Evolutionary conservation across 2,888 invertebrate species (phyloP).

Genomic region (Cheilosia urbana): DNA sequence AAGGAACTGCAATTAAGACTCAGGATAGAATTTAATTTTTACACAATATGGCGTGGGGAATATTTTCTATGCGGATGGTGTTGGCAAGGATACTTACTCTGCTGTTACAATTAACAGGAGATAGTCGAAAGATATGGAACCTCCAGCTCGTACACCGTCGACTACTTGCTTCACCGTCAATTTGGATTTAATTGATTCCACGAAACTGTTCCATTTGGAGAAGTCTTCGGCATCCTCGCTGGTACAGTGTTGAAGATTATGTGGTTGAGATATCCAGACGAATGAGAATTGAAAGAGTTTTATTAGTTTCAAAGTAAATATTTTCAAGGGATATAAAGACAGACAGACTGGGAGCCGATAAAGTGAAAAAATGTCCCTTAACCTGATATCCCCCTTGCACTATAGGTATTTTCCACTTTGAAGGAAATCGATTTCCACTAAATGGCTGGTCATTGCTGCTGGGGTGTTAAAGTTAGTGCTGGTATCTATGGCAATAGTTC

Average conservation of each 20-base stretch:
- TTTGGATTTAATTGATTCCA: constrained; percentile 91
- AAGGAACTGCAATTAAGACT: constrained; percentile 86
- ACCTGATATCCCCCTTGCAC: neutral
- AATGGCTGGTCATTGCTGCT: neutral
- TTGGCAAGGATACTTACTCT: constrained; percentile 86
- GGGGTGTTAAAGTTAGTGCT: neutral
- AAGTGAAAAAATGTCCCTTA: too few relatives aligned
- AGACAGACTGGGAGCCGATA: too few relatives aligned
- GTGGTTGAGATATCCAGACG: constrained; percentile 22
- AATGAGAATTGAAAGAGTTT: constrained; percentile 26
- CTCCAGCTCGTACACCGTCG: constrained; percentile 90
- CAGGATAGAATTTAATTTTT: constrained; percentile 5
- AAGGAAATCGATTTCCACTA: constrained; percentile 9
- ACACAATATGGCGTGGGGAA: constrained; percentile 1
- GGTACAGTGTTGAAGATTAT: constrained; percentile 76
- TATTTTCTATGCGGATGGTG: neutral
- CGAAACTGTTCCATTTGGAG: constrained; percentile 89
- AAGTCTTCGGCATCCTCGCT: constrained; percentile 83
- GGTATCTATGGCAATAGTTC: neutral
- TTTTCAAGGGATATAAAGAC: neutral
- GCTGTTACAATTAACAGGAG: constrained; percentile 91
- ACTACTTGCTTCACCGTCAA: constrained; percentile 93
- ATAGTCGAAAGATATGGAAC: constrained; percentile 92
- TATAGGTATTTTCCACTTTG: neutral
- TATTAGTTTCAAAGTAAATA: constrained; percentile 27